Evolutionary conservation across 1,140 invertebrate genomes (phyloP).

Genomic region (Ladona fulva): DNA sequence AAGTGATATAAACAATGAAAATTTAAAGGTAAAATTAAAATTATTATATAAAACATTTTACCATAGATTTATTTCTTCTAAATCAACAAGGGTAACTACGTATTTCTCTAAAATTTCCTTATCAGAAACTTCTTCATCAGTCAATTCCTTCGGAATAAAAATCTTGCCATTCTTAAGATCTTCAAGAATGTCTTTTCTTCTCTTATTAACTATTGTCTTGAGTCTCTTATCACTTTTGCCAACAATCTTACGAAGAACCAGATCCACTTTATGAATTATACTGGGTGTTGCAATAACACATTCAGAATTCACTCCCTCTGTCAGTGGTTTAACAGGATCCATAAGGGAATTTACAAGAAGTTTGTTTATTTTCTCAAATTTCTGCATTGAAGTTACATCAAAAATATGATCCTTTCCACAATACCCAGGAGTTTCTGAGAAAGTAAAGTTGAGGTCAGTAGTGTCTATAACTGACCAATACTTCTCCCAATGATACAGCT

Average conservation of each 20-base stretch:
- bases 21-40: no score
- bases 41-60: no score
- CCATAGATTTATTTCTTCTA: no score
- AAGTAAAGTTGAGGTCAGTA: not conserved
- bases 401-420: not conserved
- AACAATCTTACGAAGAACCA: not conserved
- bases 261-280: not conserved
- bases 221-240: not conserved
- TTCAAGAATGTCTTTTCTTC: not conserved
- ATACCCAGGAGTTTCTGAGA: not conserved
- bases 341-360: not conserved
- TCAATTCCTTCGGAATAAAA: not conserved
- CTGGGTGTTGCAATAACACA: not conserved
- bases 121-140: no score
- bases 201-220: not conserved
- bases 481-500: not conserved
- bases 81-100: not conserved
- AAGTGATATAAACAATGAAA: no score
- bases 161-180: not conserved
- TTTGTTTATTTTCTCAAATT: not conserved
- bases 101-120: not conserved
- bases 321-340: not conserved
- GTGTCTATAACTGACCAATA: not conserved
- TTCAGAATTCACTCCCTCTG: not conserved
- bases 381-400: not conserved